phyloP scores from a whole-genome alignment of 2,113 vertebrate species.

The Microcebus tavaratra region DNA sequence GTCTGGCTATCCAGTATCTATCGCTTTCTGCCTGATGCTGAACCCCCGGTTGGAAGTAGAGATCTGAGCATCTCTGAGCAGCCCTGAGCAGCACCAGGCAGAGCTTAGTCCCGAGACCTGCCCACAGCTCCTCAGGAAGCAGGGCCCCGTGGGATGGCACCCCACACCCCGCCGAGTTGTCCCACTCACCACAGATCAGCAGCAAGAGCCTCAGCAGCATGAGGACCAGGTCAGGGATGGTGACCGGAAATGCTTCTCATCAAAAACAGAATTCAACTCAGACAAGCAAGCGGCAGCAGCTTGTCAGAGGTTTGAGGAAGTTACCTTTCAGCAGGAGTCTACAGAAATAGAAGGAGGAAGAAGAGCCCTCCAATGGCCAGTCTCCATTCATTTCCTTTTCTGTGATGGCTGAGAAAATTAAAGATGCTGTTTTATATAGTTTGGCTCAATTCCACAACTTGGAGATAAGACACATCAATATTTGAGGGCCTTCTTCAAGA shows the following conservation, averaged over 20 bases:
- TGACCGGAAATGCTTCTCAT: neutral
- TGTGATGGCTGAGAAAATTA: neutral
- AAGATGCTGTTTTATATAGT: neutral
- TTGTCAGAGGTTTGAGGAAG: constrained; percentile 41
- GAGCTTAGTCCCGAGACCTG: neutral
- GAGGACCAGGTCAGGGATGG: neutral
- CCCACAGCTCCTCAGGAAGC: neutral
- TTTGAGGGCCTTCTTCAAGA: neutral
- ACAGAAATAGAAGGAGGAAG: constrained; percentile 29
- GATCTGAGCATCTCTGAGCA: neutral
- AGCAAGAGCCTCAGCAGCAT: constrained; percentile 64
- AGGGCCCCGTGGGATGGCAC: accelerated
- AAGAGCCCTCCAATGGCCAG: too few relatives aligned
- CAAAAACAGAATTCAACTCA: neutral
- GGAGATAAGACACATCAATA: too few relatives aligned
- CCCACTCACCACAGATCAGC: constrained; percentile 67
- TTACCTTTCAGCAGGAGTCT: neutral
- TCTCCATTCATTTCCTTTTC: neutral
- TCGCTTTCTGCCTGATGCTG: neutral
- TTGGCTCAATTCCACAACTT: neutral
- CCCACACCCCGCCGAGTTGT: neutral
- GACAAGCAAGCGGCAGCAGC: neutral
- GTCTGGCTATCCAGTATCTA: neutral
- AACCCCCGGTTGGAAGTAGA: neutral
- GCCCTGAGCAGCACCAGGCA: neutral